Evolutionary conservation across 2,797 vertebrate genomes (phyloP), one percentile per base, ranked within the genome.

Genomic region (Esox lucius): DNA sequence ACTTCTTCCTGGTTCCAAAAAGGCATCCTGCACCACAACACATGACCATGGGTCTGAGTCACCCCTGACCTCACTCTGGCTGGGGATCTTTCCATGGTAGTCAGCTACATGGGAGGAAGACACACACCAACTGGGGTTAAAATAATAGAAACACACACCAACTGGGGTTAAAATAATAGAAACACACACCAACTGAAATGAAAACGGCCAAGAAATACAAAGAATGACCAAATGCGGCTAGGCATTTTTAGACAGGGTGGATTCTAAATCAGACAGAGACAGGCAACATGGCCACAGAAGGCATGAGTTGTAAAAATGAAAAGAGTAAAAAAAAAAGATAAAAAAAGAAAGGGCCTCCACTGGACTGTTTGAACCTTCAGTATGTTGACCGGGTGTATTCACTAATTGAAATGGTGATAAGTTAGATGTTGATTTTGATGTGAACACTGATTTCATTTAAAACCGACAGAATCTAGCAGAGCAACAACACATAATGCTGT

Each of bases 51-150:
- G 46, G 76, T 81, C 71, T 72, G 80, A 74, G 42, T 62, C 82
- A 78, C 77, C 81, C 83, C 82, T 74, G 85, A 87, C 85, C 79
- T 81, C 69, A 81, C 78, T 83, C 77, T 71, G 87, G 83, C 78
- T 81, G 80, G 89, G 79, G 80, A 85, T 24, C 67, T 61, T 83
- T 83, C 84, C 89, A 86, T 86, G 84, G 84, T 86, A 83, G 88
- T 92, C 87, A 93, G 88, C 91, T 92, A 87, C 22, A 83, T 49
- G 33, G 53, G 33, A 22, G n/a, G 56, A 7, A 46, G 35, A 46
- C 67, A 68, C 67, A 68, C 35, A 22, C 65, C 16, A 17, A 33
- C 59, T 59, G 75, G 75, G 73, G 82, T 91, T 90, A 88, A 87
- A 80, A 85, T 59, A 78, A 79, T 78, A 56, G 69, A 19, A 46